Conservation (phyloP, 2,888 invertebrate species). For the Diadromus collaris region DNA sequence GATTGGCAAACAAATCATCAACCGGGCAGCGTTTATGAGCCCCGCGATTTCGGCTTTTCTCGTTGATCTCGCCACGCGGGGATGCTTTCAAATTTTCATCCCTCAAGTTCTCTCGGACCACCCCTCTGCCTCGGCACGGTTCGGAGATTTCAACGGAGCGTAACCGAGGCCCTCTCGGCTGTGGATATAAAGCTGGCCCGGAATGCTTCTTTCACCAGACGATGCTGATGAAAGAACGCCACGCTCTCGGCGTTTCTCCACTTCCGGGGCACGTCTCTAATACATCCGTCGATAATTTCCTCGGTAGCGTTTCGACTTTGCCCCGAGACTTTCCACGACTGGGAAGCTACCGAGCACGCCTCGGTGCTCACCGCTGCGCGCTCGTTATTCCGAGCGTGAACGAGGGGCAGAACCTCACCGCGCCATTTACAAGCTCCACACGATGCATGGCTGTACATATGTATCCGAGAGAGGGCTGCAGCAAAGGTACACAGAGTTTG, state of each 20-base stretch:
- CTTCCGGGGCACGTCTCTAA: background rate
- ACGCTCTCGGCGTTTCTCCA: constrained; percentile 12
- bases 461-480: constrained; percentile 37
- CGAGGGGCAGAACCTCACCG: constrained; percentile 42
- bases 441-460: constrained; percentile 2
- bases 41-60: constrained; percentile 29
- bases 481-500: constrained; percentile 62
- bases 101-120: constrained; percentile 18
- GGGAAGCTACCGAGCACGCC: constrained; percentile 40
- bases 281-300: constrained; percentile 39
- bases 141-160: constrained; percentile 57
- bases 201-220: constrained; percentile 39
- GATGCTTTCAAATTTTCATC: background rate
- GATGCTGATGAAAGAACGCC: constrained; percentile 3
- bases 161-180: constrained; percentile 26
- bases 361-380: constrained; percentile 36
- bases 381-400: constrained; percentile 61
- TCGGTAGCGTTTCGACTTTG: constrained; percentile 27
- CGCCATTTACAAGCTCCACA: constrained; percentile 23
- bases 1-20: constrained; percentile 75
- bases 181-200: constrained; percentile 6
- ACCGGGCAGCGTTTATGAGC: constrained; percentile 57
- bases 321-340: constrained; percentile 44
- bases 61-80: constrained; percentile 13
- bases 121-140: background rate